phyloP scores from a whole-genome alignment of 2,888 invertebrate species.

The Tiliacea citrago region DNA sequence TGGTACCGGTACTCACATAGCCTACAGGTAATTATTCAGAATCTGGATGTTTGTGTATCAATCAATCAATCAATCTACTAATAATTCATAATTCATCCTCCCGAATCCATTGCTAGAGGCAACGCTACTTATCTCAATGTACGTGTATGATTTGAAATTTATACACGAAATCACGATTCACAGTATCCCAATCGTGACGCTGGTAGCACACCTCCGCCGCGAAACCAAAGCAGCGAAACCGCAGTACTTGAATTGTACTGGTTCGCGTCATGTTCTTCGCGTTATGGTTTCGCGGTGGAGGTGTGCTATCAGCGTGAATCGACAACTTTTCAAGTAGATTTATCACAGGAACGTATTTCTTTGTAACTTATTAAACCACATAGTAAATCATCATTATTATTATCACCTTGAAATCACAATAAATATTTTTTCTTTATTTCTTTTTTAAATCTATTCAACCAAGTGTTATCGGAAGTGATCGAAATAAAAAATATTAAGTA shows the following conservation, averaged over 20 bases:
- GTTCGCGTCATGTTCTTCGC: too few relatives aligned
- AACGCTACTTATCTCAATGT: background rate
- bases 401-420: too few relatives aligned
- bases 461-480: background rate
- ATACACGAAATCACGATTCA: background rate
- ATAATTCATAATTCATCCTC: constrained; percentile 8
- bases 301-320: too few relatives aligned
- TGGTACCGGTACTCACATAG: constrained; percentile 1
- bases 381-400: background rate
- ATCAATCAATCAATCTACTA: constrained; percentile 17
- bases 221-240: too few relatives aligned
- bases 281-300: too few relatives aligned
- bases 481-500: background rate
- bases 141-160: background rate
- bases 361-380: background rate
- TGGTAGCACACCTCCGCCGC: background rate
- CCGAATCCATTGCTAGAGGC: background rate
- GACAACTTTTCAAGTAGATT: background rate
- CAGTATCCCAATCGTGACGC: too few relatives aligned
- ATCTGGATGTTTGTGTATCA: constrained; percentile 16
- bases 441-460: background rate
- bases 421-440: too few relatives aligned
- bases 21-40: constrained; percentile 15
- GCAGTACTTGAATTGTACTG: too few relatives aligned
- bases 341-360: background rate